Conservation (phyloP, 2,113 vertebrate genomes). For the Eolophus roseicapilla region DNA sequence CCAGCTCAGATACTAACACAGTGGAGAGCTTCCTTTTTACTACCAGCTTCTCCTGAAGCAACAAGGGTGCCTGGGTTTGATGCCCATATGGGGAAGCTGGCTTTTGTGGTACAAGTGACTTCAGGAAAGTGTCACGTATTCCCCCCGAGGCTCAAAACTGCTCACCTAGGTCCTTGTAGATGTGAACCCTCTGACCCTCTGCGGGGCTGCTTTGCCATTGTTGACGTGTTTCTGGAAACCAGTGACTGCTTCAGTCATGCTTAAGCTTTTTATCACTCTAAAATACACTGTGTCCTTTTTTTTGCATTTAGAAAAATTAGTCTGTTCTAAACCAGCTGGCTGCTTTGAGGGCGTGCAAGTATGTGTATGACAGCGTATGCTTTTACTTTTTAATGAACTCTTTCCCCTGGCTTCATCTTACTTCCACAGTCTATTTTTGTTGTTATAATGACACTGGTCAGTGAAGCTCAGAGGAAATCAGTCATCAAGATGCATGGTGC, state of each 20-base stretch:
- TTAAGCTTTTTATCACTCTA: constrained; percentile 40
- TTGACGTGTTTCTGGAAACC: constrained; percentile 37
- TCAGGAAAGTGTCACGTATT: neutral
- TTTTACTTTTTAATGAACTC: constrained; percentile 78
- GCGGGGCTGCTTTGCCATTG: neutral
- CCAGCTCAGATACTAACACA: neutral
- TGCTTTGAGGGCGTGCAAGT: constrained; percentile 53
- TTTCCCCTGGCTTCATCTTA: constrained; percentile 64
- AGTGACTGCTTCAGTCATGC: neutral
- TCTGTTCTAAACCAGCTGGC: constrained; percentile 61
- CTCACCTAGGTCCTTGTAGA: neutral
- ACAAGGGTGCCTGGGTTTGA: neutral
- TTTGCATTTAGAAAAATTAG: constrained; percentile 49
- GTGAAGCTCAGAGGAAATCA: constrained; percentile 71
- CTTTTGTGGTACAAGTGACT: neutral
- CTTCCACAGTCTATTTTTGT: constrained; percentile 72
- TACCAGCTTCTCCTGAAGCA: neutral
- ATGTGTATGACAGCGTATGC: constrained; percentile 16
- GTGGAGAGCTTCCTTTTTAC: neutral
- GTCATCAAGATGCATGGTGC: constrained; percentile 62
- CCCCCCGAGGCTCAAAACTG: neutral
- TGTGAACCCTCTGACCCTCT: neutral
- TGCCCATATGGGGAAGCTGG: neutral
- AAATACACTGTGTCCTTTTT: constrained; percentile 43
- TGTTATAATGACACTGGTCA: constrained; percentile 71